Evolutionary conservation across 2,113 vertebrate genomes (phyloP), one percentile per base, ranked within the genome.

Genomic region (Gallinago paraguaiae): DNA sequence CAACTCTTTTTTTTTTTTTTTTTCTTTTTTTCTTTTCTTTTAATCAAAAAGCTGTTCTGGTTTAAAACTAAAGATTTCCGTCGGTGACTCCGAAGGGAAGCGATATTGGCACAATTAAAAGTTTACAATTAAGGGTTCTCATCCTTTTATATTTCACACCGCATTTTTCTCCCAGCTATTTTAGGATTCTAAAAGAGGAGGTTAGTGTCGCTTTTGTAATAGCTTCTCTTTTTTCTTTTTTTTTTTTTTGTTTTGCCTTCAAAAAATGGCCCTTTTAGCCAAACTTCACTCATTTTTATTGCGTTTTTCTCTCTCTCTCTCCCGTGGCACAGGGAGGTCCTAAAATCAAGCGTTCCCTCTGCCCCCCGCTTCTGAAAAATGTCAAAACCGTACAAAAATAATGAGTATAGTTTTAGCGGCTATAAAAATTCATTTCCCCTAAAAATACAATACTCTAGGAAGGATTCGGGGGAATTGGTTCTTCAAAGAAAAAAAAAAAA

Each of bases 371-470:
- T 95, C 82, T 74, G 92, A 61, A 95, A 92, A 96, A 93, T 31
- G 96, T 81, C 87, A 90, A 83, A 94, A 96, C 5, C 46, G 67
- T 98, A 98, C 93, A 98, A 98, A 98, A 98, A 97, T 98, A 98
- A 98, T 76, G 97, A 97, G 96, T 95, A 97, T 93, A 97, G 96
- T 96, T 97, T 97, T 96, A 98, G 95, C 97, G 97, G 93, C 78
- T 98, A 86, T 97, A 98, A 98, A 97, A 98, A 97, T 96, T 83
- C 94, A 96, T 97, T 87, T 98, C 78, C 94, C 95, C 95, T 97
- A 98, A 97, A 97, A 98, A 98, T 98, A 98, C 97, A 97, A 89
- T 97, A 94, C 93, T 97, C 96, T 98, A 95, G 97, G 94, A 80
- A 78, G 82, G 89, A 86, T 94, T 81, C 46, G 74, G 96, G 96